Conservation (phyloP, 92 coral and sea anemone genomes). For the Anthopleura xanthogrammica region DNA sequence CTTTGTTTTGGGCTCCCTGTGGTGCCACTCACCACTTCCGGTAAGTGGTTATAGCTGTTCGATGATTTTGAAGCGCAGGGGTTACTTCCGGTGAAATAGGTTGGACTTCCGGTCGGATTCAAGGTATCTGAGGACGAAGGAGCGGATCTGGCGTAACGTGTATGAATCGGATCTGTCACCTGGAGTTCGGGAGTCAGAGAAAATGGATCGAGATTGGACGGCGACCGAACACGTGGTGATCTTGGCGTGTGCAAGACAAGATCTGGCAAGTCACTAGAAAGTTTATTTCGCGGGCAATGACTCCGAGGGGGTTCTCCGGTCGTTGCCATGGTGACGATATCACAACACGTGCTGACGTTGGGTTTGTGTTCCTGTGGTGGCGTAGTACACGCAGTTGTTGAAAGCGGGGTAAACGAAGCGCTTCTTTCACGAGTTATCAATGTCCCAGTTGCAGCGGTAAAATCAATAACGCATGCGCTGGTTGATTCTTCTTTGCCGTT, state of each 20-base stretch:
- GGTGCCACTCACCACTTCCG: constrained; percentile 39
- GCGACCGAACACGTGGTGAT: constrained; percentile 11
- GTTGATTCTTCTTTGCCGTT: not conserved
- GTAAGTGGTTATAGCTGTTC: constrained; percentile 23
- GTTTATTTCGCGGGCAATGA: constrained; percentile 23
- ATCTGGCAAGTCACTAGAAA: constrained; percentile 53
- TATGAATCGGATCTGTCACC: not conserved
- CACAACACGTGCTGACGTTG: constrained; percentile 24
- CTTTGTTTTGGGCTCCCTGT: constrained; percentile 55
- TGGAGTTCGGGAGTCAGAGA: constrained; percentile 1
- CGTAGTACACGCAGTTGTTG: not conserved
- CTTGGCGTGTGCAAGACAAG: constrained; percentile 51
- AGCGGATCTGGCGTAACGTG: not conserved
- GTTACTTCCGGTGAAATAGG: not conserved
- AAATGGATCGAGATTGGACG: constrained; percentile 1
- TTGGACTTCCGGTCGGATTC: constrained; percentile 14
- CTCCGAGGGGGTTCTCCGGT: constrained; percentile 16
- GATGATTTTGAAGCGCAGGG: not conserved
- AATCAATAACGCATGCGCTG: not conserved
- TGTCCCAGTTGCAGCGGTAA: not conserved
- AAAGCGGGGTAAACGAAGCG: constrained; percentile 20
- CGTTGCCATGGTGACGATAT: constrained; percentile 42
- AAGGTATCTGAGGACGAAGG: not conserved
- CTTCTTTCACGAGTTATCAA: constrained; percentile 21
- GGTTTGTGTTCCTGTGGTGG: constrained; percentile 6